Conservation (phyloP, 2,888 invertebrate species). For the Spodoptera picta region DNA sequence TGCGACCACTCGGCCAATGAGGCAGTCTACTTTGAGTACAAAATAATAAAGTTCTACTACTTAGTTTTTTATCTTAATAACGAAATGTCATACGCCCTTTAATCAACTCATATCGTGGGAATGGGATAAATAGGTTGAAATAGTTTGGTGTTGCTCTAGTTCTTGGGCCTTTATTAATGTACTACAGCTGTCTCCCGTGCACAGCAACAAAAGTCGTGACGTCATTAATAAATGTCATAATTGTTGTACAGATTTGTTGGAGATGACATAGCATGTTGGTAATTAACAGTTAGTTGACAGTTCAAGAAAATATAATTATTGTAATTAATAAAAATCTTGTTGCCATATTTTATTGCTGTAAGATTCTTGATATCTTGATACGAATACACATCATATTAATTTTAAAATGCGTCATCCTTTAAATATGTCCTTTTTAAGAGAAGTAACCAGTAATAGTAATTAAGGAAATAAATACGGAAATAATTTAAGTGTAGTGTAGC, state of each 20-base stretch:
- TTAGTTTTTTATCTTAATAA: slow-evolving; percentile 22
- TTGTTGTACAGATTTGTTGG: slow-evolving; percentile 39
- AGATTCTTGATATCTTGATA: too few relatives aligned
- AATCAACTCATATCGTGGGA: slow-evolving; percentile 52
- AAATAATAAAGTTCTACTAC: slow-evolving; percentile 1
- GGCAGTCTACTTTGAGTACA: too few relatives aligned
- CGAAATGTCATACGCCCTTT: slow-evolving; percentile 26
- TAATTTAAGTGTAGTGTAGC: too few relatives aligned
- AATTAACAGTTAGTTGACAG: neutral
- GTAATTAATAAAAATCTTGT: too few relatives aligned
- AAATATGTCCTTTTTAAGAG: too few relatives aligned
- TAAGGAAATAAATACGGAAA: too few relatives aligned
- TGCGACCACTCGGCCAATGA: too few relatives aligned
- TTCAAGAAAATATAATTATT: neutral
- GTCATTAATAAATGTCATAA: slow-evolving; percentile 37
- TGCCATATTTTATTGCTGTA: too few relatives aligned
- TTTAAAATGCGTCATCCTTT: too few relatives aligned
- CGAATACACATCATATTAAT: too few relatives aligned
- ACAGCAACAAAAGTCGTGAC: slow-evolving; percentile 19
- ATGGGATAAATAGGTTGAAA: slow-evolving; percentile 53
- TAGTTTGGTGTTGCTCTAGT: slow-evolving; percentile 38
- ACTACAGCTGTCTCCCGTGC: slow-evolving; percentile 37
- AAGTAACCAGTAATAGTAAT: too few relatives aligned
- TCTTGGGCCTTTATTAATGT: slow-evolving; percentile 53
- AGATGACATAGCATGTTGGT: slow-evolving; percentile 11